A percentile compares a stretch with the other conserved stretches of the same genome.
phyloP scores from a whole-genome alignment of 2,888 invertebrate species.

The Noctua pronuba region DNA sequence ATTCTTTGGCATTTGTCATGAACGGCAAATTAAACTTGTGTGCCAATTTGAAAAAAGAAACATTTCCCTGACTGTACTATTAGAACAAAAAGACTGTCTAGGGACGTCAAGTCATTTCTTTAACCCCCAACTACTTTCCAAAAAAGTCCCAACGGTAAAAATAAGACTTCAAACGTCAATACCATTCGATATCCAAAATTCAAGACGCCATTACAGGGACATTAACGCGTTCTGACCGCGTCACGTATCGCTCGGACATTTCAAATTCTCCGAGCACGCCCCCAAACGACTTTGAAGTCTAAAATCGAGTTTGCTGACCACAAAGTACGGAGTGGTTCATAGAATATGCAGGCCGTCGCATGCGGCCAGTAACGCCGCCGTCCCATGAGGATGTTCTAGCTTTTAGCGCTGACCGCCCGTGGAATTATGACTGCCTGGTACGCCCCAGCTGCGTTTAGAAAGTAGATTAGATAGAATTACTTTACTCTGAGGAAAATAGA shows the following conservation, averaged over 20 bases:
- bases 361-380: slow-evolving; percentile 69
- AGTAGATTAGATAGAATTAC: slow-evolving; percentile 70
- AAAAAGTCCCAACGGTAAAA: slow-evolving; percentile 30
- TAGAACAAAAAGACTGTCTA: background rate
- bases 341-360: slow-evolving; percentile 84
- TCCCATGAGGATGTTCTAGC: slow-evolving; percentile 78
- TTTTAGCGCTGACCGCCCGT: slow-evolving; percentile 80
- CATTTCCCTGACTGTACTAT: background rate
- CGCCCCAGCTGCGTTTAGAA: slow-evolving; percentile 68
- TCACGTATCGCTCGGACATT: slow-evolving; percentile 70
- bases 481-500: slow-evolving; percentile 61
- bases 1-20: background rate
- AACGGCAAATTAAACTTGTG: background rate
- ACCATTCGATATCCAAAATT: slow-evolving; percentile 58
- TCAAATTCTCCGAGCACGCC: slow-evolving; percentile 68
- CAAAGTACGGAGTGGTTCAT: slow-evolving; percentile 82
- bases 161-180: slow-evolving; percentile 52
- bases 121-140: background rate
- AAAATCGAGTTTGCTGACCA: slow-evolving; percentile 89
- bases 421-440: slow-evolving; percentile 79
- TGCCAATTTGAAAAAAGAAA: background rate
- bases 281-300: slow-evolving; percentile 87
- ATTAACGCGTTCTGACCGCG: slow-evolving; percentile 65
- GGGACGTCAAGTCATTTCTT: background rate
- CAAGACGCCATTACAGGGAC: slow-evolving; percentile 56